Base-by-base conservation (phyloP, 2,113 vertebrate species). In the Tenrec ecaudatus region DNA sequence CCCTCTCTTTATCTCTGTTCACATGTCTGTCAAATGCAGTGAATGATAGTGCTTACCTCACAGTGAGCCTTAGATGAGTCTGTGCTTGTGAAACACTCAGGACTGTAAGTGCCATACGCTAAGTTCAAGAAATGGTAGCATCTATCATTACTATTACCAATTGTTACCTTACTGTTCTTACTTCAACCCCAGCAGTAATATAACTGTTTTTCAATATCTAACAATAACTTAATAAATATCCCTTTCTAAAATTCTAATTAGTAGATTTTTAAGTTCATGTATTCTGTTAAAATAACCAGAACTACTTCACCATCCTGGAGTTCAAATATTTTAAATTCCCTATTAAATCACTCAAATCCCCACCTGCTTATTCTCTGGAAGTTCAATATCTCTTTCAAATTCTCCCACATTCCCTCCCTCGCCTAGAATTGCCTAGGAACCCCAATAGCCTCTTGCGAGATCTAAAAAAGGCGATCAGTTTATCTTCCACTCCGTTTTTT, bases 341-440 rank as follows among this genome's bases (percentile, higher is more conserved):
- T 83, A 57, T 78, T 91, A 82, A 91, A 60, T 94, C 57, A 82
- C 29, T 73, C 71, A 75, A 84, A 85, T 82, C 73, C n/a, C 66
- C 25, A 38, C 87, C 12, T 57, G 4, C 80, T 36, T 82, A 36
- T 78, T 43, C 91, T 60, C 40, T 31, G 38, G 58, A 84, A 83
- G 64, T 77, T 43, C 19, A 82, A 6, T 25, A 40, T 77, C 38
- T 94, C 71, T 91, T 64, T 84, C 82, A 23, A 94, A 15, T 82
- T 31, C 20, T 27, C 64, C 31, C 19, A 16, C 43, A n/a, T 7
- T 31, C 10, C 20, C 3, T 43, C 86, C 31, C 57, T 58, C 29
- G 8, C 17, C n/a, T 1, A n/a, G 25, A 91, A 75, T 43, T 86
- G 36, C 76, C 57, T 73, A 53, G 57, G 17, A 68, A 10, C 80